Percentiles rank a stretch among this genome's conserved stretches.
phyloP scores from a whole-genome alignment of 2,113 vertebrate genomes.

The Lepus americanus region DNA sequence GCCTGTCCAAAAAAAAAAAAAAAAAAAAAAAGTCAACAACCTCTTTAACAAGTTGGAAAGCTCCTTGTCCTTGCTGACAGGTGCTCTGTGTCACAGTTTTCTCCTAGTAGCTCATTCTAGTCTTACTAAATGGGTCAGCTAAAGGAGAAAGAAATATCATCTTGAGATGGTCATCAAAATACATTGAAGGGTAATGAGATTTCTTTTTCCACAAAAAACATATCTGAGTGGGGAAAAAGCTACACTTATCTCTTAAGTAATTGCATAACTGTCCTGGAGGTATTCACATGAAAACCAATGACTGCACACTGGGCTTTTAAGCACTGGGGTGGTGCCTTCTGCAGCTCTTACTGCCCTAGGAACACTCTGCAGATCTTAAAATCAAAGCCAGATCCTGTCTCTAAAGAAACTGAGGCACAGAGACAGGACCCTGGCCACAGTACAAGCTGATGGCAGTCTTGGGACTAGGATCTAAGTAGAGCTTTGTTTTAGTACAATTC shows the following conservation, averaged over 20 bases:
- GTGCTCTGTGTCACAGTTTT: neutral
- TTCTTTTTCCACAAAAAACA: neutral
- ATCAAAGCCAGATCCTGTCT: neutral
- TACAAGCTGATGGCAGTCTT: neutral
- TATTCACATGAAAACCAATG: neutral
- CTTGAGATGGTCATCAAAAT: constrained; percentile 2
- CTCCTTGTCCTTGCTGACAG: neutral
- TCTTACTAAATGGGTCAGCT: neutral
- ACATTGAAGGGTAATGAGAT: neutral
- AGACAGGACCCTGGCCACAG: neutral
- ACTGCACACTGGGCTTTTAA: neutral
- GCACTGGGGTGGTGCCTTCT: neutral
- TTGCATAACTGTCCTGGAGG: neutral
- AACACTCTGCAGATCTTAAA: neutral
- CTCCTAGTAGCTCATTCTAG: constrained; percentile 26
- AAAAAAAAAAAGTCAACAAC: neutral
- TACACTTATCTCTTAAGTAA: neutral
- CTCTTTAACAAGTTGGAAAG: neutral
- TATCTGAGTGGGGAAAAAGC: neutral
- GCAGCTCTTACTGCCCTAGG: neutral
- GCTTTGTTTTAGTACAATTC: neutral
- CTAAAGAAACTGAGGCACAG: neutral
- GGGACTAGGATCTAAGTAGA: neutral
- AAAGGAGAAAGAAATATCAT: neutral
- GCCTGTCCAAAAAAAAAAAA: no score